These are phyloP conservation scores for Peromyscus californicus DNA, from an alignment of 2,113 vertebrate species.

Conservation along the genomic window DNA sequence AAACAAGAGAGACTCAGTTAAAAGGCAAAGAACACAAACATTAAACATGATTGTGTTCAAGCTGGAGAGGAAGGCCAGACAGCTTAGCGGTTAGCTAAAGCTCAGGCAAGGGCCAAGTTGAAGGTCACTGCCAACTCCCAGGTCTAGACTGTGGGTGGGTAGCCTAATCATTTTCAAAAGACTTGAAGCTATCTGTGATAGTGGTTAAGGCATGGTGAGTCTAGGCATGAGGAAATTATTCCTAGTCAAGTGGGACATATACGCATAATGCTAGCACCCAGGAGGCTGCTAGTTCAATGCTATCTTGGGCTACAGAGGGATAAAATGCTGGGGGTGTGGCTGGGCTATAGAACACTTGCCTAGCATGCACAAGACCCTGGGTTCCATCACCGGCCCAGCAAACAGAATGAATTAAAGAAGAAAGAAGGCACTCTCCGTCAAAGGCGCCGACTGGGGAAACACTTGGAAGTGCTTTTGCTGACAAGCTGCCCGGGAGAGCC, in stretches of 20 bases:
- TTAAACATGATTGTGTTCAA: neutral
- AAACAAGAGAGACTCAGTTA: conserved; percentile 41
- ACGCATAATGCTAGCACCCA: neutral
- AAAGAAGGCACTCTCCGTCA: conserved; percentile 8
- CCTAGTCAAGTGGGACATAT: no score
- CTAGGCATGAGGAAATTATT: neutral
- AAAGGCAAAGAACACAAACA: conserved; percentile 59
- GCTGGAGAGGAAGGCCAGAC: neutral
- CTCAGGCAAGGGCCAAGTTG: neutral
- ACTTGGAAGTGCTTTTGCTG: conserved; percentile 59
- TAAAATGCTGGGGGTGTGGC: neutral
- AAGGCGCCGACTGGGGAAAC: conserved; percentile 15
- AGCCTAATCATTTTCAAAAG: neutral
- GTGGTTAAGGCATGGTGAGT: neutral
- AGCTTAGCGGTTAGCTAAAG: neutral
- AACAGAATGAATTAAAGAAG: neutral
- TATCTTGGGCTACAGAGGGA: neutral
- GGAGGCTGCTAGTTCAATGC: neutral
- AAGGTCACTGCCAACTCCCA: neutral
- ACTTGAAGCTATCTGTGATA: neutral
- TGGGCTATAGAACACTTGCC: neutral
- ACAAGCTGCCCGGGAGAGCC: conserved; percentile 52
- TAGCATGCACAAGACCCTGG: neutral
- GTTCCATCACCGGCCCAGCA: neutral
- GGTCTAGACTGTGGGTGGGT: neutral